These are phyloP conservation scores for Thunnus albacares DNA, from an alignment of 2,797 vertebrate genomes.

Conservation along the genomic window DNA sequence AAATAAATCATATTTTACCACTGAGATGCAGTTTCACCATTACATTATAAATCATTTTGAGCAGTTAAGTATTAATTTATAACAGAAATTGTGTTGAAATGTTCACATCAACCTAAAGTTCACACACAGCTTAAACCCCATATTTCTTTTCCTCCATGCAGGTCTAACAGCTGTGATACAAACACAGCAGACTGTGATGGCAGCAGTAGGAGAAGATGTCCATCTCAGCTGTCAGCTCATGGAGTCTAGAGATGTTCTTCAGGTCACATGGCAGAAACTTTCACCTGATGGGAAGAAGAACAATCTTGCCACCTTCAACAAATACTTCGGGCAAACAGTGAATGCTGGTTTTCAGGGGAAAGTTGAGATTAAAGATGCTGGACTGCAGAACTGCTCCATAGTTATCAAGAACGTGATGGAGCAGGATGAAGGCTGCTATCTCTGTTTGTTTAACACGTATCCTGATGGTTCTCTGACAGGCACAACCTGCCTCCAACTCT, in stretches of 20 bases:
- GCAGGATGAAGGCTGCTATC: conserved; percentile 60
- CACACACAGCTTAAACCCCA: too few relatives aligned
- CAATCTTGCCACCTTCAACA: background rate
- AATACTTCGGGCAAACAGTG: background rate
- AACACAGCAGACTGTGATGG: conserved; percentile 21
- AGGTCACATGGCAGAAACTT: conserved; percentile 69
- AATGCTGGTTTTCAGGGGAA: background rate
- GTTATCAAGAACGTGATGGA: conserved; percentile 20
- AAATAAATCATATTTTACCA: too few relatives aligned
- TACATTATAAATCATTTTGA: too few relatives aligned
- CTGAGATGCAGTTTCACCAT: too few relatives aligned
- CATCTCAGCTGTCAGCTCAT: conserved; percentile 35
- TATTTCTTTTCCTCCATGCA: conserved; percentile 15
- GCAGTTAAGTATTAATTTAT: too few relatives aligned
- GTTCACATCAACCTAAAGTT: too few relatives aligned
- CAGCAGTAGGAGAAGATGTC: conserved; percentile 16
- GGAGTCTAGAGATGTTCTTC: conserved; percentile 10
- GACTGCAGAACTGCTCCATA: conserved; percentile 55
- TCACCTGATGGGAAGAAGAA: background rate
- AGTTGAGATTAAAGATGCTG: conserved; percentile 17
- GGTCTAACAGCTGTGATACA: conserved; percentile 27
- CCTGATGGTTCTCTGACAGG: conserved; percentile 38
- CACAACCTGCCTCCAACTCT: conserved; percentile 49
- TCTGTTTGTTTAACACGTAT: conserved; percentile 62
- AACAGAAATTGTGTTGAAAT: too few relatives aligned